Base-by-base conservation (phyloP, 2,113 vertebrate species). In the Channa argus region DNA sequence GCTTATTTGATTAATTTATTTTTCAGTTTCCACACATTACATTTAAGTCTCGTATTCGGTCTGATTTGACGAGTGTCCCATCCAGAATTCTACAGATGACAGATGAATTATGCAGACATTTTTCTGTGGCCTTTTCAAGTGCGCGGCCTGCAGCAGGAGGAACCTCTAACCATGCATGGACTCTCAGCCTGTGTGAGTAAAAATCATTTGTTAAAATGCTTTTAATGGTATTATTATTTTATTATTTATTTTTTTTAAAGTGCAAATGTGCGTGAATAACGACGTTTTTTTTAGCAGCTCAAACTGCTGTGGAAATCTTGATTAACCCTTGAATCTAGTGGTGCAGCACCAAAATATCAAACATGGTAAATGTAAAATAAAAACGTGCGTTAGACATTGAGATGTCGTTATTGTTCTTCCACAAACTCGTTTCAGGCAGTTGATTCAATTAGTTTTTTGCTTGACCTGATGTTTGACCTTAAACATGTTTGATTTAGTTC, bases 71-170 rank as follows among this genome's bases (percentile, higher is more conserved):
- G 5, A 34, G 14, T 2, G 24, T 41, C 36, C 12, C 39, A 41
- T 5, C 39, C 6, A 41, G 4, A 5, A 49, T 63, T 71, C 37
- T 44, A 52, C 63, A 67, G 36, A 44, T 70, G 6, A 52, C 63
- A 67, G 36, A 44, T 70, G 6, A 36, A 69, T 53, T 8, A 63
- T 71, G 62, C 43, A 59, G n/a, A 0, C 10, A 7, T 44, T 12
- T 52, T 36, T 61, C 47, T 61, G 56, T 80, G 87, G 65, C 73
- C 75, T 80, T 63, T 37, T 61, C 12, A 3, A 13, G 66, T 1
- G 46, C 15, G 77, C 68, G 84, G 81, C 84, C 81, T 82, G 33
- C 46, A 54, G 65, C 6, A 64, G 34, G 66, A 62, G 34, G 4
- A 5, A 33, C 15, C 34, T 37, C 56, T 41, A 59, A n/a, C 15